Evolutionary conservation across 2,797 vertebrate species (phyloP), one percentile per base, ranked within the genome.

Genomic region (Aldrovandia affinis): DNA sequence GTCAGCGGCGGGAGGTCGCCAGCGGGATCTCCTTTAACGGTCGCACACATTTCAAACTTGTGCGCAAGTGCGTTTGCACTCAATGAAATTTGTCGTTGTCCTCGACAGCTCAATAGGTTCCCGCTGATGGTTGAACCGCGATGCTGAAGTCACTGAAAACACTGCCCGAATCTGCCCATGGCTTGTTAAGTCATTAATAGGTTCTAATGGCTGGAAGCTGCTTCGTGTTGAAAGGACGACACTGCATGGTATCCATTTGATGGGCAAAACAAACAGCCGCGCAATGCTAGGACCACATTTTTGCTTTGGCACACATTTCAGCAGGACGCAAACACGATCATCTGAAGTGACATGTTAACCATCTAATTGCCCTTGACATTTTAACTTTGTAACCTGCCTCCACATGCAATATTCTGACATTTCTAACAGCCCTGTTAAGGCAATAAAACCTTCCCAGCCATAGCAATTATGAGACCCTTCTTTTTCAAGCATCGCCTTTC

Each of bases 331-430:
- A 42, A 77, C 42, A 8, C 3, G 20, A 77, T 77, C 73, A 47
- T 44, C 47, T 44, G 39, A 44, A 77, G 73, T 47, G 42, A 77
- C 73, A 47, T 14, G 73, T 44, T 39, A 77, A n/a, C 73, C 42
- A 12, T 47, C 73, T 77, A 77, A 77, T 77, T 77, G 73, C 42
- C 73, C 42, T 47, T 77, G 73, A 77, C 73, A 77, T 77, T 77
- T 77, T 77, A 47, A 77, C 73, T 77, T 77, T 22, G 73, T 12
- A 47, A 47, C 73, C 73, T 77, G 73, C 73, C 73, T 44, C 73
- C 73, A 77, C 73, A 25, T 44, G 73, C 47, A 47, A 77, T 77
- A 77, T 77, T 77, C 47, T 77, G 73, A 77, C 73, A 77, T 47
- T 77, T 77, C 73, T 77, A 77, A 47, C 73, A 25, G 22, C 73